Conservation (phyloP, 2,888 invertebrate genomes). For the Eumacrocentrus americanus region DNA sequence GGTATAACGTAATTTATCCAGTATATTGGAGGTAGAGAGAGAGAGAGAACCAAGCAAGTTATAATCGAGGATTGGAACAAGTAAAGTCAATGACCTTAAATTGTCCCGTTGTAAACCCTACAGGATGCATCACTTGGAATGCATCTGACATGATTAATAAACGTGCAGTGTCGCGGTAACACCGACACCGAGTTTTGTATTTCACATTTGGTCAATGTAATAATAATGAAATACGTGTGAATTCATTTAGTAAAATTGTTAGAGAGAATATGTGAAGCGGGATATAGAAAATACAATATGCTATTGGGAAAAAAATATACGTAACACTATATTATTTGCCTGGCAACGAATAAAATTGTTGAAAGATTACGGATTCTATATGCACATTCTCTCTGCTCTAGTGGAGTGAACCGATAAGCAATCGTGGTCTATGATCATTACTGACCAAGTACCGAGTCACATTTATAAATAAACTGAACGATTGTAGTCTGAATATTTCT, state of each 20-base stretch:
- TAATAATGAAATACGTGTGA: slow-evolving; percentile 22
- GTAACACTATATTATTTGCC: no score
- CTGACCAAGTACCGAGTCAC: slow-evolving; percentile 7
- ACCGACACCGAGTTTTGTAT: slow-evolving; percentile 13
- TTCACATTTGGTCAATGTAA: slow-evolving; percentile 3
- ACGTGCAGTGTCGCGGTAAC: slow-evolving; percentile 24
- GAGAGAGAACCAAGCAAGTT: slow-evolving; percentile 34
- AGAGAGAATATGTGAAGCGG: no score
- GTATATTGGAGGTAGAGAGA: slow-evolving; percentile 14
- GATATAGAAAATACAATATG: no score
- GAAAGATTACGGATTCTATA: no score
- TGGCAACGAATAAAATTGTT: no score
- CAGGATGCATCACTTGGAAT: slow-evolving; percentile 55
- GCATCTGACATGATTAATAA: slow-evolving; percentile 47
- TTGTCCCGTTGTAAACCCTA: slow-evolving; percentile 44
- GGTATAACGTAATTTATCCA: no score
- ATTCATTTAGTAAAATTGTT: slow-evolving; percentile 7
- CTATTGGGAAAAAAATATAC: no score
- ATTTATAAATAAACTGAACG: slow-evolving; percentile 13
- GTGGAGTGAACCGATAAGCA: background rate
- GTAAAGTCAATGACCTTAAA: slow-evolving; percentile 47
- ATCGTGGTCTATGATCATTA: background rate
- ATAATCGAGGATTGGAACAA: slow-evolving; percentile 33
- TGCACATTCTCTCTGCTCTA: background rate
- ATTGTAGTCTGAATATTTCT: slow-evolving; percentile 3